These are phyloP conservation scores for Drosophila varians DNA, from an alignment of 1,140 invertebrate species.

Conservation along the genomic window DNA sequence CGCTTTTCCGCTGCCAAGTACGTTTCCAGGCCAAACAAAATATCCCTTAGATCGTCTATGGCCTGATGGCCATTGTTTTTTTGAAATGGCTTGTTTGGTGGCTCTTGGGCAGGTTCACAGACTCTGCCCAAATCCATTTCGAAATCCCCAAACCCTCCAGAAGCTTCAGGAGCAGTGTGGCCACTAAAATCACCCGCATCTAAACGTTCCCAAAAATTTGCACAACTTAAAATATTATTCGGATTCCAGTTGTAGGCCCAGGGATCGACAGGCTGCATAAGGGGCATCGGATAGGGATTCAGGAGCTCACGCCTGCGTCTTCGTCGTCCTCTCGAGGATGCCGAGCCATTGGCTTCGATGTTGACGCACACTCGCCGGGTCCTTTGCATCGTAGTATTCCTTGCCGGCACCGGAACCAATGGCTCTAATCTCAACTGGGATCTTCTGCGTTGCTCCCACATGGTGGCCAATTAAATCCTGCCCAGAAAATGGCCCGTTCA, in stretches of 20 bases:
- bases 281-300: not conserved
- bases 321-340: not conserved
- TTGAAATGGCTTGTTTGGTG: not conserved
- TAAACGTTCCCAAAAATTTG: not conserved
- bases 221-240: not conserved
- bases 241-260: not conserved
- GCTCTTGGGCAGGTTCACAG: not conserved
- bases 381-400: slow-evolving; percentile 40
- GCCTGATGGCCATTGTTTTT: not conserved
- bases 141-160: slow-evolving; percentile 1
- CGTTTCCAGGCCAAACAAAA: slow-evolving; percentile 2
- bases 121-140: not conserved
- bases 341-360: slow-evolving; percentile 44
- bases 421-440: slow-evolving; percentile 2
- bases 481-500: not conserved
- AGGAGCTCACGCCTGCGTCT: not conserved
- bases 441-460: slow-evolving; percentile 15
- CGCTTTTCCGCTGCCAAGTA: not conserved
- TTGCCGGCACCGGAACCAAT: slow-evolving; percentile 6
- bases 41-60: slow-evolving; percentile 10
- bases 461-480: not conserved
- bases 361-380: slow-evolving; percentile 44
- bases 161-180: not conserved
- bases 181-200: not conserved
- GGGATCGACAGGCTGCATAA: not conserved